phyloP scores from a whole-genome alignment of 1,140 invertebrate genomes.

The Sesamia nonagrioides region DNA sequence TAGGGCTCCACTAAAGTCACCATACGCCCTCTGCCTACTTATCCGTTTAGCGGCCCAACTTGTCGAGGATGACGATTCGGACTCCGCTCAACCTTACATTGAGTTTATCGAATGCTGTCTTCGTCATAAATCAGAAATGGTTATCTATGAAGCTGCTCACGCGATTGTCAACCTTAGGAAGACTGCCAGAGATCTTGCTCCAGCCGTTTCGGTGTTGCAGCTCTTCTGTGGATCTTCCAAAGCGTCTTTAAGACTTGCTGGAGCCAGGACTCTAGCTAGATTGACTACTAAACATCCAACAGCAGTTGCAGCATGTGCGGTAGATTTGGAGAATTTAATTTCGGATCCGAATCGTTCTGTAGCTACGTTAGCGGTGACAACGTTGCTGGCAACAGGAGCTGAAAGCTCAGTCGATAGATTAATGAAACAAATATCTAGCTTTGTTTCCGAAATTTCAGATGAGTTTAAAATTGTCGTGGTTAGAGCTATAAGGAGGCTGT shows the following conservation, averaged over 20 bases:
- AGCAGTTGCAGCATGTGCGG: slow-evolving; percentile 98
- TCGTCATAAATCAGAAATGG: slow-evolving; percentile 99
- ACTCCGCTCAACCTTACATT: slow-evolving; percentile 89
- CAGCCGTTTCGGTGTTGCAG: slow-evolving; percentile 98
- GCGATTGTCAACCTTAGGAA: slow-evolving; percentile 97
- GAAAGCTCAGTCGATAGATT: slow-evolving; percentile 99
- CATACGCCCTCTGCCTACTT: slow-evolving; percentile 98
- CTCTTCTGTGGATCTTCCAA: slow-evolving; percentile 98
- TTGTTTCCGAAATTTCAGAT: slow-evolving; percentile 99
- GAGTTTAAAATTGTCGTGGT: slow-evolving; percentile 99
- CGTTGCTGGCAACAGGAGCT: slow-evolving; percentile 98
- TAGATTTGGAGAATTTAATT: slow-evolving; percentile 99
- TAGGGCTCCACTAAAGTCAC: slow-evolving; percentile 94
- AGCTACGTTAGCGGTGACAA: slow-evolving; percentile 99
- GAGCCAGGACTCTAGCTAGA: slow-evolving; percentile 98
- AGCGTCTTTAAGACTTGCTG: slow-evolving; percentile 97
- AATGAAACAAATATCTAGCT: slow-evolving; percentile 99
- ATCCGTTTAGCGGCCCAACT: slow-evolving; percentile 98
- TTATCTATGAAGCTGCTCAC: slow-evolving; percentile 99
- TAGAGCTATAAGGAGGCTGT: slow-evolving; percentile 95
- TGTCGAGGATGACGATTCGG: slow-evolving; percentile 95
- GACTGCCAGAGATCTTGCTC: slow-evolving; percentile 94
- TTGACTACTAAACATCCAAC: slow-evolving; percentile 96
- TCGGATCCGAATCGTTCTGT: slow-evolving; percentile 99
- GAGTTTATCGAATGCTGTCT: slow-evolving; percentile 98